Conservation (phyloP, 2,888 invertebrate genomes). For the Cephus nigrinus region DNA sequence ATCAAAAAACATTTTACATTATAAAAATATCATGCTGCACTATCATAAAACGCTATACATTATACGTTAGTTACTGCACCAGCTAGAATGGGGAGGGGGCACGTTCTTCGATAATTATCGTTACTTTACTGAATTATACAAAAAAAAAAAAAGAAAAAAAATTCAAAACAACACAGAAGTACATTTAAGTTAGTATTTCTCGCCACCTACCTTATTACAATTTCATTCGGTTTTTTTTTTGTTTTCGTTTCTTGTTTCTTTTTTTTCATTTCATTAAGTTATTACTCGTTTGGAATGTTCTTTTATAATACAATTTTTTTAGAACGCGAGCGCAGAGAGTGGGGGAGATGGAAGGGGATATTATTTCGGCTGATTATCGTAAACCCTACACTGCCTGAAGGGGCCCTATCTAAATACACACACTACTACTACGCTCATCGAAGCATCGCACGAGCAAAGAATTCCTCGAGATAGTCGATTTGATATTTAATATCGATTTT, state of each 20-base stretch:
- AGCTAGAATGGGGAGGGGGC: slow-evolving; percentile 43
- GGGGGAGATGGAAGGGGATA: background rate
- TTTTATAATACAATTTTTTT: slow-evolving; percentile 37
- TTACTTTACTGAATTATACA: slow-evolving; percentile 27
- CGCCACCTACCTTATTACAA: slow-evolving; percentile 26
- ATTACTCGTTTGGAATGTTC: slow-evolving; percentile 42
- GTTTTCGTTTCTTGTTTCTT: background rate
- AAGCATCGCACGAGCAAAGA: background rate
- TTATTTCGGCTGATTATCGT: background rate
- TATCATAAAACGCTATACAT: slow-evolving; percentile 52
- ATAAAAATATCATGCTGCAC: slow-evolving; percentile 62
- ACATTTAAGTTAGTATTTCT: slow-evolving; percentile 33
- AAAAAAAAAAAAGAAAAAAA: slow-evolving; percentile 7
- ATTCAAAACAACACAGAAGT: slow-evolving; percentile 24
- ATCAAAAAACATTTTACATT: slow-evolving; percentile 50
- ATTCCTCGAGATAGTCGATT: background rate
- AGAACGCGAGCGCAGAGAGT: slow-evolving; percentile 10
- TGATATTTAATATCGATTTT: background rate
- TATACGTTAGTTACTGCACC: slow-evolving; percentile 38
- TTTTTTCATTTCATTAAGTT: background rate
- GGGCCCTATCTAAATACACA: background rate
- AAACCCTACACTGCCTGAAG: background rate
- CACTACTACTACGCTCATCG: background rate
- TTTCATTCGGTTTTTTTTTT: slow-evolving; percentile 16
- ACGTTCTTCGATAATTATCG: slow-evolving; percentile 41